Conservation (phyloP, 2,113 vertebrate genomes). For the Struthidea cinerea region DNA sequence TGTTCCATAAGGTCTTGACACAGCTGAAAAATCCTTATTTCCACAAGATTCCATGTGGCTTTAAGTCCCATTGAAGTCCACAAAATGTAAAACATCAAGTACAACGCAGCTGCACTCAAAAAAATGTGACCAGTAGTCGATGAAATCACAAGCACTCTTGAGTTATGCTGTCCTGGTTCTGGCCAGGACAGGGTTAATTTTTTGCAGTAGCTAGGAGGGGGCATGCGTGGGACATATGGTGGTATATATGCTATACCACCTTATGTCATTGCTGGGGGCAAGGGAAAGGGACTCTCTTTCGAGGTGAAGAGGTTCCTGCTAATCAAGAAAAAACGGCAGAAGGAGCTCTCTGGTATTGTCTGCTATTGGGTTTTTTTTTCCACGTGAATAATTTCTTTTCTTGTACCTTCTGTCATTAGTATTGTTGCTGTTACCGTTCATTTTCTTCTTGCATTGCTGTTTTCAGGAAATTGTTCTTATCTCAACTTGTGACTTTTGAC, state of each 20-base stretch:
- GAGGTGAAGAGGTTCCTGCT: background rate
- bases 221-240: no score
- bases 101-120: background rate
- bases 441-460: background rate
- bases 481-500: background rate
- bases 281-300: background rate
- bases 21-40: background rate
- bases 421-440: background rate
- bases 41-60: background rate
- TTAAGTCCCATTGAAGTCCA: background rate
- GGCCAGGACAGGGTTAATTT: background rate
- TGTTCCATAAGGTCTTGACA: background rate
- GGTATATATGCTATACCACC: no score
- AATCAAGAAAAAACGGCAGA: rapidly evolving
- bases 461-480: background rate
- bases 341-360: background rate
- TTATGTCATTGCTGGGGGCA: rapidly evolving
- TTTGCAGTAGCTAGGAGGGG: background rate
- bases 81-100: background rate
- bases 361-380: background rate
- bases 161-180: background rate
- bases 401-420: background rate
- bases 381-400: rapidly evolving
- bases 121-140: background rate
- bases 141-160: background rate